Evolutionary conservation across 2,113 vertebrate genomes (phyloP).

Genomic region (Cephalophus harveyi): DNA sequence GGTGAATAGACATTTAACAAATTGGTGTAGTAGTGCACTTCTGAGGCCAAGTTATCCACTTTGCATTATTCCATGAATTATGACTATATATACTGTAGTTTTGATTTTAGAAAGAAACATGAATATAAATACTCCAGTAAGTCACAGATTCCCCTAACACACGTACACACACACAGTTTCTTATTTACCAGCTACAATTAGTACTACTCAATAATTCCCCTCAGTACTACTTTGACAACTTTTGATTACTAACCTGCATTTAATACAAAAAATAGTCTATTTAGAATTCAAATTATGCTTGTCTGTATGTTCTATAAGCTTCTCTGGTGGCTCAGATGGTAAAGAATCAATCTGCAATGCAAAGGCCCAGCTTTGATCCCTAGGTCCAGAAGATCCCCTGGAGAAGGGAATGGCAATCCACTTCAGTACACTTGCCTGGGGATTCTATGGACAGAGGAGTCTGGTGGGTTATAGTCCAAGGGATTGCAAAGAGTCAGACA

Average conservation of each 20-base stretch:
- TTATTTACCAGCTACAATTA: background rate
- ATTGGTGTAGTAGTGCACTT: background rate
- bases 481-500: background rate
- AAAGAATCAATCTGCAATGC: background rate
- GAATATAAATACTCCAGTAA: background rate
- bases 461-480: accelerated
- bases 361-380: background rate
- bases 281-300: background rate
- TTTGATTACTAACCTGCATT: background rate
- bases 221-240: background rate
- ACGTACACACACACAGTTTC: background rate
- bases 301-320: background rate
- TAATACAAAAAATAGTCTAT: background rate
- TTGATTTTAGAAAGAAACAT: background rate
- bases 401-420: background rate
- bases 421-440: background rate
- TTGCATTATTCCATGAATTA: background rate
- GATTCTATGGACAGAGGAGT: background rate
- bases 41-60: background rate
- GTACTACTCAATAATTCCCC: background rate
- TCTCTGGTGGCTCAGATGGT: background rate
- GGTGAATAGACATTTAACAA: background rate
- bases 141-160: background rate
- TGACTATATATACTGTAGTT: background rate
- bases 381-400: background rate